Evolutionary conservation across 2,113 vertebrate genomes (phyloP).

Genomic region (Trinectes maculatus): DNA sequence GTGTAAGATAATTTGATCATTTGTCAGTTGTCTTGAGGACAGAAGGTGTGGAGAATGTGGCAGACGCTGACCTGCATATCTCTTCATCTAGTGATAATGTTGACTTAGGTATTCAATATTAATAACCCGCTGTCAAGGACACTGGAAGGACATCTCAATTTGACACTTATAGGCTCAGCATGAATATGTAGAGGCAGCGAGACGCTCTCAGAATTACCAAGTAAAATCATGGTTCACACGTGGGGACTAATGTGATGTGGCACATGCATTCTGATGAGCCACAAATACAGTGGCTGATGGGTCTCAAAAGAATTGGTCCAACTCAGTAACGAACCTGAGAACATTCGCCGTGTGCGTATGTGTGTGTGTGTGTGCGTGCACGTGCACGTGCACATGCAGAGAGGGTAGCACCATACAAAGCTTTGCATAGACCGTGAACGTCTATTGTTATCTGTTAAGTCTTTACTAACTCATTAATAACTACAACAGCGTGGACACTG

Average conservation of each 20-base stretch:
- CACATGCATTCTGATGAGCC: constrained; percentile 67
- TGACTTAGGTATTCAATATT: constrained; percentile 73
- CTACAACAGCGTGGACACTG: neutral
- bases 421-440: constrained; percentile 1
- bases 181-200: constrained; percentile 75
- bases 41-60: constrained; percentile 23
- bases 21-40: constrained; percentile 39
- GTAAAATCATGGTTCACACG: constrained; percentile 71
- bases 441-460: constrained; percentile 3
- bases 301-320: constrained; percentile 74
- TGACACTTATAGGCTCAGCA: constrained; percentile 71
- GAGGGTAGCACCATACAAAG: neutral
- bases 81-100: constrained; percentile 61
- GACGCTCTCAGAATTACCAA: constrained; percentile 71
- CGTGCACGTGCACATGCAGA: constrained; percentile 2
- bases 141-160: constrained; percentile 73
- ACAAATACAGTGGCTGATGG: constrained; percentile 51
- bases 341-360: constrained; percentile 18
- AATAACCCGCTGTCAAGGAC: constrained; percentile 76
- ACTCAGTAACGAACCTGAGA: constrained; percentile 39
- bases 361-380: constrained; percentile 2
- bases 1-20: constrained; percentile 33
- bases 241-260: constrained; percentile 71
- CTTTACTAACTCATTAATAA: constrained; percentile 25
- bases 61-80: constrained; percentile 54